These are phyloP conservation scores for Nephrocerus scutellatus DNA, from an alignment of 2,888 invertebrate genomes.

Conservation along the genomic window DNA sequence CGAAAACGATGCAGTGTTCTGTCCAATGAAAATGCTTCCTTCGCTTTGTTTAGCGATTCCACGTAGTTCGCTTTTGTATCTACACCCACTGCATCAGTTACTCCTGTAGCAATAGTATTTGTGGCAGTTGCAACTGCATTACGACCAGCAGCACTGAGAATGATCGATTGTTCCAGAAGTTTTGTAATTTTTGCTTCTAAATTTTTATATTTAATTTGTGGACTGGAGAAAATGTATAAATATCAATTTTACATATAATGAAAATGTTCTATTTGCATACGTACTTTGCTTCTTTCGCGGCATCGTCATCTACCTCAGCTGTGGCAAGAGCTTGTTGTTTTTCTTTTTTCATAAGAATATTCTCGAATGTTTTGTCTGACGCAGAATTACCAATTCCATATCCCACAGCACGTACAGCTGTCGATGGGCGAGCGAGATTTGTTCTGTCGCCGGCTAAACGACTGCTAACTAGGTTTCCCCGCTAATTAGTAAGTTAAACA, in stretches of 20 bases:
- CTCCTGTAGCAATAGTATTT: constrained; percentile 5
- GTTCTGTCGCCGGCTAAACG: constrained; percentile 37
- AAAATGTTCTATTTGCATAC: background rate
- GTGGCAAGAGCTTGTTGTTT: constrained; percentile 41
- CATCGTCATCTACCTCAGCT: constrained; percentile 46
- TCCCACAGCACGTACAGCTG: constrained; percentile 93
- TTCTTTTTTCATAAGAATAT: constrained; percentile 55
- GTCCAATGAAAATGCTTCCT: constrained; percentile 93
- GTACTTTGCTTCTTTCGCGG: constrained; percentile 56
- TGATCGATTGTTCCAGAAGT: constrained; percentile 84
- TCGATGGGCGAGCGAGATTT: constrained; percentile 71
- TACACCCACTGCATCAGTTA: constrained; percentile 16
- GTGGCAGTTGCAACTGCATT: constrained; percentile 1
- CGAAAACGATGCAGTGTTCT: constrained; percentile 81
- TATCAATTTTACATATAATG: too few relatives aligned
- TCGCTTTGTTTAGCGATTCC: constrained; percentile 76
- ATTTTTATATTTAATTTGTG: constrained; percentile 84
- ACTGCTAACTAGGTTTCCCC: constrained; percentile 43
- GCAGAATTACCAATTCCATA: constrained; percentile 66
- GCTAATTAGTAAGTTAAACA: too few relatives aligned
- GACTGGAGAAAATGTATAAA: constrained; percentile 51
- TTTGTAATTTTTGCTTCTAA: constrained; percentile 84
- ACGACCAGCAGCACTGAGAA: constrained; percentile 40
- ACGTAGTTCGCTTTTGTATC: constrained; percentile 34
- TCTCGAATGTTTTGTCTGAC: constrained; percentile 61